Base-by-base conservation (phyloP, 2,113 vertebrate species). In the Ranitomeya variabilis region DNA sequence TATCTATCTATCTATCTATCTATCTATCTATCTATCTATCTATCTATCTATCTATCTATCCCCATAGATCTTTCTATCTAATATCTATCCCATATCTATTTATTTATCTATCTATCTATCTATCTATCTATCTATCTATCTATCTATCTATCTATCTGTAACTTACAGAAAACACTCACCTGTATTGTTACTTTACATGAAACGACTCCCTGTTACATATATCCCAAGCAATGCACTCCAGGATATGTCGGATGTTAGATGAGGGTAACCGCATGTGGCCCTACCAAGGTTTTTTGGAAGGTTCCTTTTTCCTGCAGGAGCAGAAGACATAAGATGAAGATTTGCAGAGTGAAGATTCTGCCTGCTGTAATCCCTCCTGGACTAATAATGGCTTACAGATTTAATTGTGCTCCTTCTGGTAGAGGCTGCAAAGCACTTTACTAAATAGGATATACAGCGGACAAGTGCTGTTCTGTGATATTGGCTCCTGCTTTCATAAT, bases 331-430 rank as follows among this genome's bases (percentile, higher is more conserved):
- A 84, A 81, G 81, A 80, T 18, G 71, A 19, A 81, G 71, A 87
- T 82, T 79, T 78, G 79, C 18, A 79, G 62, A 77, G 88, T 86
- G 82, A 55, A 45, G 37, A 66, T 84, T 19, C 89, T 90, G 83
- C 66, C 78, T 0, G 0, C 85, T 88, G 83, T 94, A 94, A 94
- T 93, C 93, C 90, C 79, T 88, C 71, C 55, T 84, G 90, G 91
- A 85, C 91, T 94, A 94, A 94, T 94, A 84, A 0, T 88, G 90
- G 90, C 86, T 92, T 92, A 93, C 91, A 91, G 92, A 91, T 91
- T 93, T 93, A 93, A 91, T 92, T 57, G 88, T 90, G 90, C 90
- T 90, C 91, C 93, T 94, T 92, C 93, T 90, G 90, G 89, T 87
- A 90, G 37, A 90, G 90, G 54, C 87, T 90, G 91, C 88, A 91